Conservation (phyloP, 1,140 invertebrate species). For the Polypedilum pembai region DNA sequence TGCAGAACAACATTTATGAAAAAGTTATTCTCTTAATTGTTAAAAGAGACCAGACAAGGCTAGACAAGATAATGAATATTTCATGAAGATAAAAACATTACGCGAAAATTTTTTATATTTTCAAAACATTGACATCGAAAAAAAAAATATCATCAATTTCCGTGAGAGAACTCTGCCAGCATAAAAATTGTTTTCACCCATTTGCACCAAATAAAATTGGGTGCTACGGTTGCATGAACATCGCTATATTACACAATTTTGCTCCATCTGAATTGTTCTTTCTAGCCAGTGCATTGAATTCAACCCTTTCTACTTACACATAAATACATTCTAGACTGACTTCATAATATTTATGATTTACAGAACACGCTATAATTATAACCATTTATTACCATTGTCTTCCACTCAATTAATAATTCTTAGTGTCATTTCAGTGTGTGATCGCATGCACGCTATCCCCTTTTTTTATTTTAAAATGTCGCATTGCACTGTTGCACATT, state of each 20-base stretch:
- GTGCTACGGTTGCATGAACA: slow-evolving; percentile 21
- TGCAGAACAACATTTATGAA: background rate
- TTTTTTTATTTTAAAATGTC: slow-evolving; percentile 1
- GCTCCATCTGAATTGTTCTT: background rate
- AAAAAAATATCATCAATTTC: background rate
- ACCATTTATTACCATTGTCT: background rate
- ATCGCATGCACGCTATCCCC: background rate
- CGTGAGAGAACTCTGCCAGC: background rate
- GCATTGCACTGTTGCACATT: too few relatives aligned
- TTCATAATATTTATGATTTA: background rate
- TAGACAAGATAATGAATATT: too few relatives aligned
- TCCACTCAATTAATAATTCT: slow-evolving; percentile 1
- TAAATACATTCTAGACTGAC: too few relatives aligned
- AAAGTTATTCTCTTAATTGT: background rate
- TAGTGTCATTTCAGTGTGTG: too few relatives aligned
- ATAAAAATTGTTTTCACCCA: background rate
- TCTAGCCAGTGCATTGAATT: background rate
- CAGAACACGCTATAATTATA: slow-evolving; percentile 2
- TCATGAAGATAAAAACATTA: too few relatives aligned
- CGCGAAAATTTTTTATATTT: background rate
- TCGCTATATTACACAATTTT: background rate
- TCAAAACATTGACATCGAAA: background rate
- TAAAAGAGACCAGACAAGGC: too few relatives aligned
- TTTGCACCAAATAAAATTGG: slow-evolving; percentile 12
- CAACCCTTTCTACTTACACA: too few relatives aligned